A percentile compares a stretch with the other conserved stretches of the same genome.
Conservation (phyloP, 1,140 invertebrate genomes). For the Ceratosolen solmsi region DNA sequence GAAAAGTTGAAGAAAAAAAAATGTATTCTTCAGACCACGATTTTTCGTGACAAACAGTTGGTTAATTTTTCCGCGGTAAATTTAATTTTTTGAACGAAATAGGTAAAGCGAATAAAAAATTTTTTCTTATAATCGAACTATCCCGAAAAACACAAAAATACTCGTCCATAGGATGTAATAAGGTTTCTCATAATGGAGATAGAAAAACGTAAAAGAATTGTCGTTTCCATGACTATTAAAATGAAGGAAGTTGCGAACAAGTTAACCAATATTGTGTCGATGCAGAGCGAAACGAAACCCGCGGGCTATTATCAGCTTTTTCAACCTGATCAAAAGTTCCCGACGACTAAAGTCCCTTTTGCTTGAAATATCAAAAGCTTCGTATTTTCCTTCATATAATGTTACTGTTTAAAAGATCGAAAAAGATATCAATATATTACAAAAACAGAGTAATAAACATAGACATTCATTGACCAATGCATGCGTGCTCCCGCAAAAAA, state of each 20-base stretch:
- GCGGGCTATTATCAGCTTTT: slow-evolving; percentile 19
- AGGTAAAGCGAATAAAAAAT: not conserved
- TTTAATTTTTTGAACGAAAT: not conserved
- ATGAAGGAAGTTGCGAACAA: slow-evolving; percentile 13
- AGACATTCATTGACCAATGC: too few species aligned
- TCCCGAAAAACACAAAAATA: not conserved
- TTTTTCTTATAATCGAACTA: not conserved
- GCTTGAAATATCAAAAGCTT: slow-evolving; percentile 37
- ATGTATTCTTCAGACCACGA: too few species aligned
- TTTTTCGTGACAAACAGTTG: too few species aligned
- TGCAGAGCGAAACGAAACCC: not conserved
- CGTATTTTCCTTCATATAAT: not conserved
- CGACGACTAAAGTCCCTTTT: not conserved
- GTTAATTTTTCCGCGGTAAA: too few species aligned
- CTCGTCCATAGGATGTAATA: not conserved
- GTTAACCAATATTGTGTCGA: not conserved
- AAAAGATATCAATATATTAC: not conserved
- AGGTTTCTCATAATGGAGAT: not conserved
- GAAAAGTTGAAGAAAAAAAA: too few species aligned
- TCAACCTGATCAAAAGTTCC: slow-evolving; percentile 7
- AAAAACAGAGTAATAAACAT: too few species aligned
- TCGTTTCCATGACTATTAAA: not conserved
- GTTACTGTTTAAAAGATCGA: not conserved
- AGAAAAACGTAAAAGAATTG: not conserved
- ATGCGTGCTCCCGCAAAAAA: too few species aligned